Percentiles rank a stretch among this genome's conserved stretches.
Conservation (phyloP, 2,888 invertebrate species). For the Allophyes oxyacanthae region DNA sequence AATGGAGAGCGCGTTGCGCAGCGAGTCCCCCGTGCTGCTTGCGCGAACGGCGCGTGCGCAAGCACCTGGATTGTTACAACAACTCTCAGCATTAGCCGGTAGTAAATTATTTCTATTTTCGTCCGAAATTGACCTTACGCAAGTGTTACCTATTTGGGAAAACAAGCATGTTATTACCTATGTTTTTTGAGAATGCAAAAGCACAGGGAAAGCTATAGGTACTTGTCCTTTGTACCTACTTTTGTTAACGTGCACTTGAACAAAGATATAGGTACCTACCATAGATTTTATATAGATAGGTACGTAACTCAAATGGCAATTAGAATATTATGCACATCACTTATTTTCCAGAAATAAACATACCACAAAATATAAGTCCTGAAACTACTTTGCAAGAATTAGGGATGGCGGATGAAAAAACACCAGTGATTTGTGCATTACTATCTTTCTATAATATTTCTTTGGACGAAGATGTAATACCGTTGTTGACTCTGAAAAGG, state of each 20-base stretch:
- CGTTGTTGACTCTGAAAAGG: conserved; percentile 16
- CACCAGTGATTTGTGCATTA: conserved; percentile 3
- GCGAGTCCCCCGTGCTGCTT: background rate
- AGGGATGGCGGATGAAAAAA: conserved; percentile 14
- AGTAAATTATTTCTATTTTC: background rate
- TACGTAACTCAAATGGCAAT: no score
- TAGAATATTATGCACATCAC: no score
- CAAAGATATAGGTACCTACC: no score
- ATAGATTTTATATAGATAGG: no score
- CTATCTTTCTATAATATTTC: conserved; percentile 16
- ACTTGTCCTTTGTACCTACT: no score
- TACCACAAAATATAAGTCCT: background rate
- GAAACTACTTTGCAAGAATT: conserved; percentile 24
- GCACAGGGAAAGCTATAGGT: no score
- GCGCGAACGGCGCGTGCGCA: background rate
- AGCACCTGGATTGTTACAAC: conserved; percentile 8
- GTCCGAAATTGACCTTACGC: background rate
- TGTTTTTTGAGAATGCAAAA: no score
- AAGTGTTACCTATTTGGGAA: no score
- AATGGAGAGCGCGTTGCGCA: conserved; percentile 21
- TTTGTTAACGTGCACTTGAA: no score
- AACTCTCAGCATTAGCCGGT: conserved; percentile 23
- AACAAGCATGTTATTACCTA: no score
- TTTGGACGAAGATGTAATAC: conserved; percentile 12
- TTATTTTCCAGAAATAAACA: conserved; percentile 19